Conservation (phyloP, 2,113 vertebrate genomes). For the Paracanthobrama guichenoti region DNA sequence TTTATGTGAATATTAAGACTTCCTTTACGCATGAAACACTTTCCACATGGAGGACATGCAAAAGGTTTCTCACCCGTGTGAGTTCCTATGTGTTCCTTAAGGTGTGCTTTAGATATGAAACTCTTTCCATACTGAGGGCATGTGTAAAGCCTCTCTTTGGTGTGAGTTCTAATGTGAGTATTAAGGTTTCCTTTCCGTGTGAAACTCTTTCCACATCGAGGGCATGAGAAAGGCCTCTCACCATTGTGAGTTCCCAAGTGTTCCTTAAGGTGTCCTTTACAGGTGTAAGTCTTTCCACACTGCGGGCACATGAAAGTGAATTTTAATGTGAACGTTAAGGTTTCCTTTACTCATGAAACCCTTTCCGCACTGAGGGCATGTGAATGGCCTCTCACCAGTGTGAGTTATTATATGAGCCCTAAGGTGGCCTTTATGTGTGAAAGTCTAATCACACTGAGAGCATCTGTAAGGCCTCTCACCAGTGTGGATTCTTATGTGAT, state of each 20-base stretch:
- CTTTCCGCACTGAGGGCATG: background rate
- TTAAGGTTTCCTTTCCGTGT: background rate
- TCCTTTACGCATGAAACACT: background rate
- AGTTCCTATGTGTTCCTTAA: background rate
- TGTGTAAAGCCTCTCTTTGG: background rate
- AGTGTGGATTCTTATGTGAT: background rate
- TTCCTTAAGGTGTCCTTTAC: background rate
- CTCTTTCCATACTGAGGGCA: background rate
- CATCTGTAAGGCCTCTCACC: no score
- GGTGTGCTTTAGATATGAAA: background rate
- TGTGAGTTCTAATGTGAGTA: background rate
- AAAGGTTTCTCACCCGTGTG: background rate
- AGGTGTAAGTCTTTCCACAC: background rate
- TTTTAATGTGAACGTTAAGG: background rate
- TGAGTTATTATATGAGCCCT: no score
- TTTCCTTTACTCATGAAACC: background rate
- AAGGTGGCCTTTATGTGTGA: no score
- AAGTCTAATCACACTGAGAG: no score
- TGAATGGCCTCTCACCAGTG: conserved; percentile 6
- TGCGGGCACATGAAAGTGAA: no score
- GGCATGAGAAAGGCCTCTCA: no score
- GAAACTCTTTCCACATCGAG: background rate
- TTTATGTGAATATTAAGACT: background rate
- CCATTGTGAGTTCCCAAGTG: background rate
- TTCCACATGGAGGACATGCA: background rate